A percentile compares a stretch with the other conserved stretches of the same genome.
phyloP scores from a whole-genome alignment of 2,888 invertebrate genomes.

The Thelaira solivaga region DNA sequence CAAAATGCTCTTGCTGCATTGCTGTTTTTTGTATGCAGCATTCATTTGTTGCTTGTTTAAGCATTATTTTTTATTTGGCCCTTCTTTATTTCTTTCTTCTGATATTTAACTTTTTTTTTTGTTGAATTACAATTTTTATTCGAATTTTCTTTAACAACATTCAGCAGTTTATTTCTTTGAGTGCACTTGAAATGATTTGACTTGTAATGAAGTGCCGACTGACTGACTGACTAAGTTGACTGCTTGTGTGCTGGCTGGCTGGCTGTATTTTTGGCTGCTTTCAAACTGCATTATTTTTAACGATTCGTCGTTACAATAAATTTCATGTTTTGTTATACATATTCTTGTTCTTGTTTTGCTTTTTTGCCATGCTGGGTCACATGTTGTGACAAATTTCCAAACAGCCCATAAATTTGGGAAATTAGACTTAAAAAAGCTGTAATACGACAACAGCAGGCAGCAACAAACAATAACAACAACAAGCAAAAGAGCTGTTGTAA shows the following conservation, averaged over 20 bases:
- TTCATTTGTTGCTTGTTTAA: slow-evolving; percentile 31
- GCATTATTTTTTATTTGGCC: slow-evolving; percentile 16
- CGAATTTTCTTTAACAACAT: background rate
- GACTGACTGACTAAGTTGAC: background rate
- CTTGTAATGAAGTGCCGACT: slow-evolving; percentile 57
- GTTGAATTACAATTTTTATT: background rate
- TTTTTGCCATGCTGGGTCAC: slow-evolving; percentile 5
- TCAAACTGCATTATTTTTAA: slow-evolving; percentile 49
- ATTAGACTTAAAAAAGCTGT: slow-evolving; percentile 14
- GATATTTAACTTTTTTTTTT: slow-evolving; percentile 18
- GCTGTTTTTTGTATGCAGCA: no score
- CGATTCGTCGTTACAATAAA: slow-evolving; percentile 46
- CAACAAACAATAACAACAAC: background rate
- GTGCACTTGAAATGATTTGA: slow-evolving; percentile 58
- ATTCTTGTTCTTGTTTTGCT: background rate
- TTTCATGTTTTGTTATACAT: background rate
- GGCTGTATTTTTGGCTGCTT: slow-evolving; percentile 3
- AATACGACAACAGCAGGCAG: slow-evolving; percentile 1
- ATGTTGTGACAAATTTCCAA: slow-evolving; percentile 52
- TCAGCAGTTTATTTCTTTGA: slow-evolving; percentile 35
- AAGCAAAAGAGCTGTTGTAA: slow-evolving; percentile 43
- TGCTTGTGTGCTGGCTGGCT: background rate
- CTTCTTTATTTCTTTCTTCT: background rate
- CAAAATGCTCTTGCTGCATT: slow-evolving; percentile 33
- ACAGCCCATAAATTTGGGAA: slow-evolving; percentile 26